A percentile compares a stretch with the other conserved stretches of the same genome.
These are phyloP conservation scores for Polymixis lichenea DNA, from an alignment of 2,888 invertebrate species.

Conservation along the genomic window DNA sequence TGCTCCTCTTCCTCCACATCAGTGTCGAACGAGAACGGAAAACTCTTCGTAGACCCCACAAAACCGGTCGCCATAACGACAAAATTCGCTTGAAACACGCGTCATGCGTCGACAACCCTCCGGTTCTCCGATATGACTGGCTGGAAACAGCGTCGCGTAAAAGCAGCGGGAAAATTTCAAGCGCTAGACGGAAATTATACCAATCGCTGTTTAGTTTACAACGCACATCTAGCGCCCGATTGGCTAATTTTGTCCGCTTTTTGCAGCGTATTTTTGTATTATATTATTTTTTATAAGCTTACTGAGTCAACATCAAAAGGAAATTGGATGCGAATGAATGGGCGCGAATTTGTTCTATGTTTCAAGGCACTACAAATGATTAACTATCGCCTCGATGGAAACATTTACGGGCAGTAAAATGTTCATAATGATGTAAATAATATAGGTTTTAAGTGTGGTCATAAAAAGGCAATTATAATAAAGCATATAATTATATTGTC, in stretches of 20 bases:
- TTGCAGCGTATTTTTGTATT: slow-evolving; percentile 52
- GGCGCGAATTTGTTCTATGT: slow-evolving; percentile 23
- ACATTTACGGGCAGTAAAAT: slow-evolving; percentile 22
- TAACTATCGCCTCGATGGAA: slow-evolving; percentile 6
- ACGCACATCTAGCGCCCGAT: slow-evolving; percentile 29
- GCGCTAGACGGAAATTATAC: slow-evolving; percentile 62
- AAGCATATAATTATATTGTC: neutral
- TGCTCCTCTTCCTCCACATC: slow-evolving; percentile 85
- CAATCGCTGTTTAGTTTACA: slow-evolving; percentile 48
- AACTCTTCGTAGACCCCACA: slow-evolving; percentile 88
- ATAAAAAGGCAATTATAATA: slow-evolving; percentile 20
- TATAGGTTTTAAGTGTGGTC: neutral
- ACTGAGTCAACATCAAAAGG: slow-evolving; percentile 58
- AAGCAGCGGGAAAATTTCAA: slow-evolving; percentile 64
- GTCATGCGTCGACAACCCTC: slow-evolving; percentile 65
- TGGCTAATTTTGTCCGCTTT: slow-evolving; percentile 40
- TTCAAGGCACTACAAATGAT: slow-evolving; percentile 25
- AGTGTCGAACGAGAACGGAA: slow-evolving; percentile 88
- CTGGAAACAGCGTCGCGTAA: slow-evolving; percentile 53
- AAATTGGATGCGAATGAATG: slow-evolving; percentile 51
- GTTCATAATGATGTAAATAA: neutral
- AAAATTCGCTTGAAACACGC: slow-evolving; percentile 56
- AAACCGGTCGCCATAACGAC: slow-evolving; percentile 84
- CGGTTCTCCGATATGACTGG: slow-evolving; percentile 65
- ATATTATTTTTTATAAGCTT: slow-evolving; percentile 56